Base-by-base conservation (phyloP, 2,888 invertebrate genomes). In the Orthosia gothica region DNA sequence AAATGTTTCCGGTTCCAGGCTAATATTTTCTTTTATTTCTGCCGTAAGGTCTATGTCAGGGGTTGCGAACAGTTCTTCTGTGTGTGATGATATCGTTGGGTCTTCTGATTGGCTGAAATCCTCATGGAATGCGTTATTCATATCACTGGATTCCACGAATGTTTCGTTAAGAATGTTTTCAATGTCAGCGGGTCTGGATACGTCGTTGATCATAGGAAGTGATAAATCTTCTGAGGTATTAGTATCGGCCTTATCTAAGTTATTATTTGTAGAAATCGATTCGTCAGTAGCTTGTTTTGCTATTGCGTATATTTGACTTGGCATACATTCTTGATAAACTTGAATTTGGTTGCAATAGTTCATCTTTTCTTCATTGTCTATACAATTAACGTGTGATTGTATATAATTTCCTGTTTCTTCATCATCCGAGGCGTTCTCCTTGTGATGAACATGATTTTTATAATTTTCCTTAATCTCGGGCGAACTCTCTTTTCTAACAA, bases 61-160 rank as follows among this genome's bases (percentile, higher is more conserved):
- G 0, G 82, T 82, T 0, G 50, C 83, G n/a, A 79, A 82, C 5
- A 68, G 7, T 15, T 83, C 75, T 23, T 76, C 83, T 2, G 67
- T 70, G 13, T 75, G 70, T 5, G 77, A 86, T 3, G 85, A 80
- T 1, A 84, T 80, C 3, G 76, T 78, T 5, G 66, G 64, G 11
- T 85, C 83, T 5, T 84, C 85, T 11, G 74, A 68, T 16, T 79
- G 78, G 16, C 81, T 84, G 1, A 83, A 76, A n/a, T 91, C 90
- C 78, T 92, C 92, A 0, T 94, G 88, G 63, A 96, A 96, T 0
- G 95, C 96, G 11, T 92, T 93, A 70, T 96, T 95, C 93, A 95
- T 92, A 32, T 89, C 89, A 23, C 89, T 89, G 5, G 84, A 71
- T n/a, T 91, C 88, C 20, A 91, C 26, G 49, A 86, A 86, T 61